phyloP scores from a whole-genome alignment of 2,113 vertebrate species.

The Ammodytes dubius region DNA sequence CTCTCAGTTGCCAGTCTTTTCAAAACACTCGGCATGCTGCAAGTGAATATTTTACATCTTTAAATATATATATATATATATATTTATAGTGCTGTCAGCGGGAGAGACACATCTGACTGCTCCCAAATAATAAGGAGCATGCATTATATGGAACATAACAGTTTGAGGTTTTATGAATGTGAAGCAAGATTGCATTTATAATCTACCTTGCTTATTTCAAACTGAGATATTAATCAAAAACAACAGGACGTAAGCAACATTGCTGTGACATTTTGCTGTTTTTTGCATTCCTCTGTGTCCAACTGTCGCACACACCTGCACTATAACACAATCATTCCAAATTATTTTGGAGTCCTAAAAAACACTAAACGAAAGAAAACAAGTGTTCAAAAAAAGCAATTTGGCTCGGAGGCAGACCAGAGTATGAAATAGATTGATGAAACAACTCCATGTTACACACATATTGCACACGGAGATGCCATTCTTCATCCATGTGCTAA shows the following conservation, averaged over 20 bases:
- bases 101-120: not conserved
- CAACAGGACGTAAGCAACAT: no score
- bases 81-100: not conserved
- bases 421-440: constrained; percentile 7
- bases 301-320: not conserved
- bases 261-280: no score
- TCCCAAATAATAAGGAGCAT: not conserved
- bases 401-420: not conserved
- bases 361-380: not conserved
- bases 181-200: not conserved
- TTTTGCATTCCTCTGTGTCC: not conserved
- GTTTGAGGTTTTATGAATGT: not conserved
- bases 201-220: not conserved
- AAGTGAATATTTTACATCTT: not conserved
- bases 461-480: not conserved
- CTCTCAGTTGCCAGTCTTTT: not conserved
- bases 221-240: not conserved
- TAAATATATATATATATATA: not conserved
- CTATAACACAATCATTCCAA: not conserved
- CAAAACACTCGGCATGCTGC: not conserved
- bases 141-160: no score
- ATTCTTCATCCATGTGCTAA: constrained; percentile 1
- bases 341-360: not conserved
- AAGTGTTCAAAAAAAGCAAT: not conserved
- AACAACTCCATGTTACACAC: not conserved